Percentiles rank a stretch among this genome's conserved stretches.
phyloP scores from a whole-genome alignment of 2,888 invertebrate genomes.

The Saturnia japonica region DNA sequence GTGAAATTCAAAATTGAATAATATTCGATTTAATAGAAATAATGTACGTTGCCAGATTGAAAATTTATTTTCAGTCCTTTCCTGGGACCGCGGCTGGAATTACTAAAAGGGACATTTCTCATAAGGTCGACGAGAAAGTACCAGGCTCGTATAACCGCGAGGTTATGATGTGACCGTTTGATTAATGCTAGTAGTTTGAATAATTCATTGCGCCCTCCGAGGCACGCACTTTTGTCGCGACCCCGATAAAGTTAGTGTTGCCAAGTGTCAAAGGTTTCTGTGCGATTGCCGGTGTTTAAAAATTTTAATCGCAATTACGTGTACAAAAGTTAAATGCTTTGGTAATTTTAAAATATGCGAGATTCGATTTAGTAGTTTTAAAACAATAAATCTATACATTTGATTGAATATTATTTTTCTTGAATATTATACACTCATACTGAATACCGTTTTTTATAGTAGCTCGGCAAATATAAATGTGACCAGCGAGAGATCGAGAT shows the following conservation, averaged over 20 bases:
- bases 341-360: no score
- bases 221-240: constrained; percentile 54
- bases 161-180: constrained; percentile 56
- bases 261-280: constrained; percentile 26
- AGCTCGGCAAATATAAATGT: no score
- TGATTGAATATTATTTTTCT: no score
- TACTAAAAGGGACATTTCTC: constrained; percentile 18
- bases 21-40: neutral
- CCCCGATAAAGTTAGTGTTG: constrained; percentile 43
- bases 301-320: neutral
- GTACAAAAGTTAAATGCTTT: neutral
- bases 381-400: neutral
- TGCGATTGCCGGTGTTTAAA: constrained; percentile 24
- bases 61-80: constrained; percentile 11
- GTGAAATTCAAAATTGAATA: neutral
- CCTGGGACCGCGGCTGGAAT: constrained; percentile 9
- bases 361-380: neutral
- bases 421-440: no score
- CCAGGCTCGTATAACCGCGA: constrained; percentile 19
- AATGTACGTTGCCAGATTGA: neutral
- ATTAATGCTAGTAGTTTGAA: constrained; percentile 54
- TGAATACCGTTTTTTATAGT: no score
- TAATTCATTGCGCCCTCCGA: constrained; percentile 52
- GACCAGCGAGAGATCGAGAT: no score
- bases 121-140: constrained; percentile 12